A percentile compares a stretch with the other conserved stretches of the same genome.
Conservation (phyloP, 2,888 invertebrate genomes). For the Tiliacea aurago region DNA sequence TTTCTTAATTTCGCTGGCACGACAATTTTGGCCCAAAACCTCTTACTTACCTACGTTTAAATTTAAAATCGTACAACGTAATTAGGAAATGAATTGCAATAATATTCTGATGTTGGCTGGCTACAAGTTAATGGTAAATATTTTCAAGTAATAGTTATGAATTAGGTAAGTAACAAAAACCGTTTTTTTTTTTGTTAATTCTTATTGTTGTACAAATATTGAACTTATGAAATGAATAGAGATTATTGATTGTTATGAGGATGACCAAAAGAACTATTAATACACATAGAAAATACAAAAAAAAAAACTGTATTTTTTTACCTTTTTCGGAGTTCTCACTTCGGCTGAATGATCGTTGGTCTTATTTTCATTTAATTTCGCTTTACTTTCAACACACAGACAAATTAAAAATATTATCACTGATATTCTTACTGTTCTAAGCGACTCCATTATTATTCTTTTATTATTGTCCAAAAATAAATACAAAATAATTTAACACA, state of each 20-base stretch:
- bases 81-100: background rate
- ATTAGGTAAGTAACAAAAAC: too few relatives aligned
- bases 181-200: background rate
- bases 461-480: constrained; percentile 43
- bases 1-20: too few relatives aligned
- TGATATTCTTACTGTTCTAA: constrained; percentile 62
- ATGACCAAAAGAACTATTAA: background rate
- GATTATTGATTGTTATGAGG: background rate
- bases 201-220: background rate
- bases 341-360: constrained; percentile 70
- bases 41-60: too few relatives aligned
- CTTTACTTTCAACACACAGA: constrained; percentile 70
- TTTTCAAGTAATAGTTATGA: background rate
- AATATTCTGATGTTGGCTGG: background rate
- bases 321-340: constrained; percentile 72
- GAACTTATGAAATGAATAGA: background rate
- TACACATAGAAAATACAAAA: too few relatives aligned
- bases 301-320: constrained; percentile 22
- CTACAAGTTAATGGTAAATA: background rate
- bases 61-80: background rate
- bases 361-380: constrained; percentile 73
- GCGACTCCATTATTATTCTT: constrained; percentile 65
- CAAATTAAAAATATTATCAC: constrained; percentile 73
- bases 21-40: too few relatives aligned
- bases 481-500: constrained; percentile 22